These are phyloP conservation scores for Cyrtodaria siliqua DNA, from an alignment of 2,888 invertebrate genomes.

Conservation along the genomic window DNA sequence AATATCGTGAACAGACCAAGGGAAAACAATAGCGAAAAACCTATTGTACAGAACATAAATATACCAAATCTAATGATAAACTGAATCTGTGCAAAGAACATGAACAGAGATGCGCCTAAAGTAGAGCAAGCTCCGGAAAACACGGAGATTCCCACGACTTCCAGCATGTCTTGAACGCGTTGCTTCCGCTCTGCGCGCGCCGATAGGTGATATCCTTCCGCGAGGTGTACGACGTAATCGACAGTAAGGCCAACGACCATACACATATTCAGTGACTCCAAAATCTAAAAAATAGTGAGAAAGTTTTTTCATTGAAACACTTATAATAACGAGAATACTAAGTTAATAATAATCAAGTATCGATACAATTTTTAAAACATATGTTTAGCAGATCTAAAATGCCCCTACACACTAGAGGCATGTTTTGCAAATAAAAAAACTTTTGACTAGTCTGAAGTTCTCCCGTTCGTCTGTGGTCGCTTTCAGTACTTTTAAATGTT, in stretches of 20 bases:
- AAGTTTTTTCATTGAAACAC: too few species aligned
- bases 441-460: too few species aligned
- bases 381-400: too few species aligned
- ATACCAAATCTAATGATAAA: slow-evolving; percentile 82
- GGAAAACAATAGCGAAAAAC: slow-evolving; percentile 79
- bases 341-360: too few species aligned
- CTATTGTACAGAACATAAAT: slow-evolving; percentile 81
- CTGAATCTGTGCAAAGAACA: slow-evolving; percentile 80
- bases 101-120: slow-evolving; percentile 81
- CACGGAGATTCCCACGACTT: slow-evolving; percentile 78
- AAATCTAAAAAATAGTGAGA: slow-evolving; percentile 69
- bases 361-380: too few species aligned
- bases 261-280: slow-evolving; percentile 83
- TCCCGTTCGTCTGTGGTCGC: too few species aligned
- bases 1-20: slow-evolving; percentile 73
- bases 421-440: too few species aligned
- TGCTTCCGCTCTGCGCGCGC: slow-evolving; percentile 69
- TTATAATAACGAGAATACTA: too few species aligned
- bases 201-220: slow-evolving; percentile 81
- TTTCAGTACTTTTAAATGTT: too few species aligned
- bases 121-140: slow-evolving; percentile 81
- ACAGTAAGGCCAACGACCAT: slow-evolving; percentile 82
- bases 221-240: slow-evolving; percentile 82
- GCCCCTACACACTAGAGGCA: too few species aligned
- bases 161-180: slow-evolving; percentile 78